These are phyloP conservation scores for Virgularia gustaviana DNA, from an alignment of 92 coral and sea anemone genomes.

Conservation along the genomic window DNA sequence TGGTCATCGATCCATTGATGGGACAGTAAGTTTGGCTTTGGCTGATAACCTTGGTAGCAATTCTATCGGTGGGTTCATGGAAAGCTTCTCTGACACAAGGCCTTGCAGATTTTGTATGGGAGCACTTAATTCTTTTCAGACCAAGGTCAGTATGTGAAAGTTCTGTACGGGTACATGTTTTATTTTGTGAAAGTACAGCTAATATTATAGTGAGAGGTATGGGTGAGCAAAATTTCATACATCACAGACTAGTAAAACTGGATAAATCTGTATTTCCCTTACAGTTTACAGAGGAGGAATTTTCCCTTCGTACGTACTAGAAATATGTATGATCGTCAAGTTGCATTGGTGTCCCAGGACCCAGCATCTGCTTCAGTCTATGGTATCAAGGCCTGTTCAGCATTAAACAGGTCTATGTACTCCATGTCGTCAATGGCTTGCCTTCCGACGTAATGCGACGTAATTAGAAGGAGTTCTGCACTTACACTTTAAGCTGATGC, in stretches of 20 bases:
- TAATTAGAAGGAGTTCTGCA: conserved; percentile 57
- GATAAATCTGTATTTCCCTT: background rate
- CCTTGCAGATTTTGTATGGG: conserved; percentile 64
- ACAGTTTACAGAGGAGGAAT: conserved; percentile 62
- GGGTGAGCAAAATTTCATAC: background rate
- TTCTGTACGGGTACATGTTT: too few species aligned
- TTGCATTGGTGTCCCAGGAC: conserved; percentile 34
- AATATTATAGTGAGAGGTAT: background rate
- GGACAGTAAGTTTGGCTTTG: conserved; percentile 44
- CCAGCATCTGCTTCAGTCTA: conserved; percentile 49
- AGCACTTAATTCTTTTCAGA: conserved; percentile 44
- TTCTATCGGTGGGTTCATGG: conserved; percentile 56
- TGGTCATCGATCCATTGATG: conserved; percentile 23
- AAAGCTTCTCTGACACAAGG: conserved; percentile 52
- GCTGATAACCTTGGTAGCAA: conserved; percentile 65
- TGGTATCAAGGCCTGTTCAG: conserved; percentile 51
- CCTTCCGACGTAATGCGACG: conserved; percentile 66
- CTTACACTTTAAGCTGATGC: conserved; percentile 42
- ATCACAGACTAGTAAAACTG: too few species aligned
- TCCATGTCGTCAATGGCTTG: conserved; percentile 65
- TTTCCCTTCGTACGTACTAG: conserved; percentile 27
- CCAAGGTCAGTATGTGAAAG: conserved; percentile 37
- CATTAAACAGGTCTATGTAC: conserved; percentile 46
- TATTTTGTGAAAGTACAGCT: background rate
- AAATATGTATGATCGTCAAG: conserved; percentile 47